Base-by-base conservation (phyloP, 1,140 invertebrate species). In the Drosophila repleta region DNA sequence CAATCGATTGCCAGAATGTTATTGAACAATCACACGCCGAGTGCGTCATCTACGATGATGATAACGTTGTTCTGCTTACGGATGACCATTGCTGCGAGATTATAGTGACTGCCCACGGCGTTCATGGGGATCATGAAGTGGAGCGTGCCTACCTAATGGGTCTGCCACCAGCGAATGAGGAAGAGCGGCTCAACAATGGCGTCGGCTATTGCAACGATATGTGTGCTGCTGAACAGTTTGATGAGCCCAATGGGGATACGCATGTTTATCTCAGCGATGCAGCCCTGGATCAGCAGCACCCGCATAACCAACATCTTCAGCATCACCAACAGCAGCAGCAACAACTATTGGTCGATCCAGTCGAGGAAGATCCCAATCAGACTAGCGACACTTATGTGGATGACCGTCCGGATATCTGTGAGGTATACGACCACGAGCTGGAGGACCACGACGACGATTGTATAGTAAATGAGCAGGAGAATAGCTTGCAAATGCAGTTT, bases 41-140 rank as follows among this genome's bases (percentile, higher is more conserved):
- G 0, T 80, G 81, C 37, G 51, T 85, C 4, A 77, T 87, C 4
- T 85, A 85, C 43, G 74, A 84, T 4, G 77, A 87, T 32, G 78
- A 85, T 5, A 74, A 88, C 24, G 85, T 79, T n/a, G 75, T 80
- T 11, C 32, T 85, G 6, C 35, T 85, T 0, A 48, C 51, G 8
- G 71, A 85, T 15, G 82, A 87, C 8, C 74, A 85, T 29, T 85
- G 81, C 49, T 85, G 81, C 39, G 82, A 88, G 24, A 85, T 88
- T 5, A 78, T 87, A n/a, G 78, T 82, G 21, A 15, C 77, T 7
- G 79, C 74, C 0, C 74, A 81, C 7, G 77, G 62, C 4, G 76
- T 76, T 6, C 45, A 77, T 8, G 49, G 39, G 41, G 81, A 80
- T 17, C 81, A 76, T 17, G 79, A 79, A n/a, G 65, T 84, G 6